Conservation (phyloP, 2,888 invertebrate species). For the Hypena proboscidalis region DNA sequence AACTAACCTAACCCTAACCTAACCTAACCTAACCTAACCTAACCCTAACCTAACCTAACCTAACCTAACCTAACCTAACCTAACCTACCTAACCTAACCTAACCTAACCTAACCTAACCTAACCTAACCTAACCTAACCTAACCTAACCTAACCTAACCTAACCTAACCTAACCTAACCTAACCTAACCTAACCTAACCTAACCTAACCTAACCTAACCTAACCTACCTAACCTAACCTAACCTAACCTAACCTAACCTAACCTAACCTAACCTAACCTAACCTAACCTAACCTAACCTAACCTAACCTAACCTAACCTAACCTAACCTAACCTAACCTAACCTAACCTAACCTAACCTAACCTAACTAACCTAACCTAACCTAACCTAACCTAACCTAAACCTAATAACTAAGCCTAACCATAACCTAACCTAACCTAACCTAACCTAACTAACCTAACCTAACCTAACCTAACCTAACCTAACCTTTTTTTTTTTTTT, state of each 20-base stretch:
- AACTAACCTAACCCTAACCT: too few relatives aligned
- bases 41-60: conserved; percentile 15
- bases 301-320: conserved; percentile 20
- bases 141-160: conserved; percentile 13
- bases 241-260: conserved; percentile 20
- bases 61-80: conserved; percentile 13
- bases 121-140: conserved; percentile 4
- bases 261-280: conserved; percentile 17
- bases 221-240: conserved; percentile 18
- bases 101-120: conserved; percentile 24
- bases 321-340: conserved; percentile 30
- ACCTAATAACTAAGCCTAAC: conserved; percentile 20
- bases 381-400: conserved; percentile 18
- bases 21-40: conserved; percentile 29
- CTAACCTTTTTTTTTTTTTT: too few relatives aligned
- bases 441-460: conserved; percentile 19
- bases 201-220: conserved; percentile 13
- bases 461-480: conserved; percentile 20
- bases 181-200: conserved; percentile 25
- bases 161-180: conserved; percentile 24
- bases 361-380: conserved; percentile 30
- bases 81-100: conserved; percentile 21
- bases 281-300: conserved; percentile 17
- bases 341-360: conserved; percentile 26
- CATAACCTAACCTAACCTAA: conserved; percentile 14